Conservation (phyloP, 2,113 vertebrate genomes). For the Ictalurus furcatus region DNA sequence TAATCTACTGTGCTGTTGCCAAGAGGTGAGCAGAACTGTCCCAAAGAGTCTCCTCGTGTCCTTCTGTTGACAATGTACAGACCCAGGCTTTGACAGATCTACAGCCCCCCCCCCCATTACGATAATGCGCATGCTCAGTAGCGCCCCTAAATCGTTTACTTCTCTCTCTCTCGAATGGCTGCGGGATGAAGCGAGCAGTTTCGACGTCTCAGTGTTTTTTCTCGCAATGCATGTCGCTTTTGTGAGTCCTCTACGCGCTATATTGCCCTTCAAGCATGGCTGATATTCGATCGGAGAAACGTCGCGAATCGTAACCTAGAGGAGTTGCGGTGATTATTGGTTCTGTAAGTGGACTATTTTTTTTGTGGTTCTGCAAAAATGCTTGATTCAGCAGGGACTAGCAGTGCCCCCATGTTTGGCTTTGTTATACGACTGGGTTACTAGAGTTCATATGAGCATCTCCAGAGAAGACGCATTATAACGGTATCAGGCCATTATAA, state of each 20-base stretch:
- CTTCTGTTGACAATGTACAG: no score
- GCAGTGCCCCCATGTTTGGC: constrained; percentile 29
- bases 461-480: not conserved
- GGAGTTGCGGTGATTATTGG: constrained; percentile 23
- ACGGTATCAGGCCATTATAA: not conserved
- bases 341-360: constrained; percentile 43
- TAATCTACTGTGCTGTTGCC: no score
- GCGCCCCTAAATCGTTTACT: constrained; percentile 5
- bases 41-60: no score
- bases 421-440: constrained; percentile 43
- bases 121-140: constrained; percentile 54
- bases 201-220: constrained; percentile 1
- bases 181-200: constrained; percentile 32
- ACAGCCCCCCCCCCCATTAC: not conserved
- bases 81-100: no score
- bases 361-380: not conserved
- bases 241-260: constrained; percentile 26
- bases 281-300: constrained; percentile 52
- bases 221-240: constrained; percentile 36
- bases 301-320: constrained; percentile 30
- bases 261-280: constrained; percentile 47
- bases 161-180: constrained; percentile 50
- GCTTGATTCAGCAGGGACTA: constrained; percentile 27
- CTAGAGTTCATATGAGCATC: constrained; percentile 49
- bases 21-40: no score